Evolutionary conservation across 2,113 vertebrate species (phyloP), one percentile per base, ranked within the genome.

Genomic region (Indri indri): DNA sequence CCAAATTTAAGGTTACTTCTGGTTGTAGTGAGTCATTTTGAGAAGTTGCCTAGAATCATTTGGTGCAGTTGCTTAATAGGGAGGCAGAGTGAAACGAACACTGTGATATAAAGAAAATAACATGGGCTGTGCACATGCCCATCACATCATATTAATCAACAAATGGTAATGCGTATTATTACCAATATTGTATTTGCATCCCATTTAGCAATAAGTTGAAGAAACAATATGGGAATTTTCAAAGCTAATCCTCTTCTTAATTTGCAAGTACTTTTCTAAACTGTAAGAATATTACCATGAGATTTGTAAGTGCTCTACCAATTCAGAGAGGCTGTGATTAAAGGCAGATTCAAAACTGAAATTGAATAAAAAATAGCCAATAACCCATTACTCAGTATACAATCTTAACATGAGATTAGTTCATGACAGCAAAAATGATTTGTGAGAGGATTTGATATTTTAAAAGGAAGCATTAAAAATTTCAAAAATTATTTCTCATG

Each of bases 31-130:
- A 77, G 4, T 57, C 25, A 40, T n/a, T 66, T 50, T 23, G 3
- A 94, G 34, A 81, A 57, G 18, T 57, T 57, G 8, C 20, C 47
- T 71, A 25, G 4, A 65, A 76, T 50, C 6, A 9, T 81, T 42
- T 86, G 23, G 16, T 50, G 13, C 65, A 66, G 6, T 86, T 61
- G 73, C 73, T 81, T 80, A 86, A 47, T 3, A 87, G 37, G n/a
- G 5, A 71, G 6, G 2, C 37, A 4, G 14, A 45, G 32, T 59
- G 3, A 14, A 0, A 68, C 0, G 23, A 52, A 47, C 22, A 13
- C 25, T 71, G 14, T 71, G 20, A 50, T 7, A 20, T 1, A 70
- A 3, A 77, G 27, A 77, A 37, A 71, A 52, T 8, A 57, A 65
- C 2, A 5, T 4, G 9, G 47, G 1, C 8, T 27, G 5, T 84